Conservation (phyloP, 1,140 invertebrate species). For the Zaprionus kolodkinae region DNA sequence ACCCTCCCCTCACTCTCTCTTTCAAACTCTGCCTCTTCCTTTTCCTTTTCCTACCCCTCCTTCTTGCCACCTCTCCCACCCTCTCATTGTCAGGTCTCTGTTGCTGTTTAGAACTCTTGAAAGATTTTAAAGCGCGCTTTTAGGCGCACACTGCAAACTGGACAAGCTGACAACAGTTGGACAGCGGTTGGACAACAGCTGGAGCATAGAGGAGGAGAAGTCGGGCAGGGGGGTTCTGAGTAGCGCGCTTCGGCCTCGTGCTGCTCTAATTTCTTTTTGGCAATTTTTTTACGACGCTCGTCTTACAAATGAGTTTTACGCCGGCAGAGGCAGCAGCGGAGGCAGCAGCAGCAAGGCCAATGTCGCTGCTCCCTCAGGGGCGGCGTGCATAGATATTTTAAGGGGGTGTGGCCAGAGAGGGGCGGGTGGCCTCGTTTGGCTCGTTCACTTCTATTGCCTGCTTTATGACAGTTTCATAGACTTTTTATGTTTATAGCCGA, state of each 20-base stretch:
- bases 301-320: slow-evolving; percentile 77
- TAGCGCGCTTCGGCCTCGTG: too few species aligned
- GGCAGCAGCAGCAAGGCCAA: slow-evolving; percentile 58
- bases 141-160: slow-evolving; percentile 19
- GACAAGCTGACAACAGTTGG: slow-evolving; percentile 35
- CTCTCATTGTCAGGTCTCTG: too few species aligned
- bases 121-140: slow-evolving; percentile 49
- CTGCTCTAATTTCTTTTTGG: slow-evolving; percentile 62
- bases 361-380: slow-evolving; percentile 43
- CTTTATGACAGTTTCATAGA: slow-evolving; percentile 82
- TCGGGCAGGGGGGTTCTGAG: too few species aligned
- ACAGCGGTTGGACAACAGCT: slow-evolving; percentile 29
- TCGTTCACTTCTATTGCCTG: slow-evolving; percentile 80
- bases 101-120: slow-evolving; percentile 13
- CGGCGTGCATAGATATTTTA: background rate
- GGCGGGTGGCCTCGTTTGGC: slow-evolving; percentile 29
- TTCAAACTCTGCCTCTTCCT: background rate
- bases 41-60: background rate
- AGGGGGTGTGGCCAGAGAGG: slow-evolving; percentile 1
- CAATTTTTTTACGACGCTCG: slow-evolving; percentile 67
- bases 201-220: too few species aligned
- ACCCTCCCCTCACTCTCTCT: background rate
- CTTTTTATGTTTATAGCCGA: slow-evolving; percentile 79
- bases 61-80: background rate
- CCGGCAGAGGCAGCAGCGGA: slow-evolving; percentile 41